Evolutionary conservation across 2,888 invertebrate species (phyloP), one percentile per base, ranked within the genome.

Genomic region (Athalia rosae): DNA sequence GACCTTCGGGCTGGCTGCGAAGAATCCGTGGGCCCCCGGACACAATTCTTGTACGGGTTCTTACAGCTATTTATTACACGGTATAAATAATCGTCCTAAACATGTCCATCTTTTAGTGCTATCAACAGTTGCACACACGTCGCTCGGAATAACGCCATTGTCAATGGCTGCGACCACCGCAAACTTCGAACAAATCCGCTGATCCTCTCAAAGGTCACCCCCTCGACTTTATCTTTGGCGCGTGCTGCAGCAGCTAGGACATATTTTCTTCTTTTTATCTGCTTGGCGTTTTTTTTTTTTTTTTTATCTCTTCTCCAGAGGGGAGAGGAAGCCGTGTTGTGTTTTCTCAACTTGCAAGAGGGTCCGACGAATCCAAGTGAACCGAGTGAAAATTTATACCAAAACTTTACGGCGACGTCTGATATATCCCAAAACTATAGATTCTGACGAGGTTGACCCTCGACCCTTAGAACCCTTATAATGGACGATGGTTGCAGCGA

Each of bases 51-150:
- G 28, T 74, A 59, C 41, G 50, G 62, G 62, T 59, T 67, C 64
- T 56, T 67, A 64, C 67, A 59, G 77, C 77, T 77, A 61, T 77
- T 77, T 77, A 77, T 67, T 59, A 69, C 67, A 59, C 41, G 28
- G 47, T 59, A 67, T 77, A 77, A 67, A 77, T 77, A 77, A 77
- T 77, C 59, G 58, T 48, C 74, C 74, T 74, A 74, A 74, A 62
- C 74, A 62, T 74, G 74, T 74, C 74, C 74, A 43, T 61, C 74
- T 61, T 41, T 2, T 28, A 50, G 15, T 11, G 50, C 28, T 28
- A 62, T 62, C 47, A 59, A 74, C 45, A 28, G 28, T 28, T 28
- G 28, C 28, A 61, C 61, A 62, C 74, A 71, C 71, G 71, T 58
- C 58, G 58, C 58, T 28, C 28, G 13, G 58, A 71, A 71, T 71